Evolutionary conservation across 92 coral and sea anemone species (phyloP).

Genomic region (Paragorgia papillata): DNA sequence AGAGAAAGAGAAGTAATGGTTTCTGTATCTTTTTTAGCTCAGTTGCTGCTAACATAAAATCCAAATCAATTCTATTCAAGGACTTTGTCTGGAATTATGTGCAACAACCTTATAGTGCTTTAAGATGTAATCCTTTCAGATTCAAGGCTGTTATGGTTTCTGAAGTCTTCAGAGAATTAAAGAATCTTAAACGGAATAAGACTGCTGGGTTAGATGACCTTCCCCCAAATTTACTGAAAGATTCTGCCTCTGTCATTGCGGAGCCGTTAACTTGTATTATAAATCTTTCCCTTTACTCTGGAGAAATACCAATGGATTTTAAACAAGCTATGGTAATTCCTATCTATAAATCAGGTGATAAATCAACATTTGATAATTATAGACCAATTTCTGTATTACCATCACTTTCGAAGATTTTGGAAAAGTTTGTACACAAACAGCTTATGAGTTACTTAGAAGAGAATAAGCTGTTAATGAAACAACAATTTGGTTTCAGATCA

Average conservation of each 20-base stretch:
- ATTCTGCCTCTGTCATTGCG: conserved; percentile 8
- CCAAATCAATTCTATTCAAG: conserved; percentile 2
- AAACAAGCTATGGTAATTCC: background rate
- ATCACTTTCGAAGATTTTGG: conserved; percentile 1
- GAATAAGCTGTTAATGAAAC: background rate
- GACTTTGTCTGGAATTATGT: background rate
- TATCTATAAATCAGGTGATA: conserved; percentile 5
- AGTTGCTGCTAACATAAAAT: conserved; percentile 7
- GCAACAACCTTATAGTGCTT: conserved; percentile 13
- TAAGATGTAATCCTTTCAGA: background rate
- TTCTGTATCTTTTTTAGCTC: conserved; percentile 3
- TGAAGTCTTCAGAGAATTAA: conserved; percentile 1
- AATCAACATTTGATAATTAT: conserved; percentile 1
- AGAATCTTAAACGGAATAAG: conserved; percentile 1
- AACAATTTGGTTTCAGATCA: conserved; percentile 13
- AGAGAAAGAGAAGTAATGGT: conserved; percentile 1
- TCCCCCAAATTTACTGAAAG: too few relatives aligned
- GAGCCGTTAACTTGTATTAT: conserved; percentile 3
- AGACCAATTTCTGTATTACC: conserved; percentile 17
- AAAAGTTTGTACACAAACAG: background rate
- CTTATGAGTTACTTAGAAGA: background rate
- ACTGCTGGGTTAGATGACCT: conserved; percentile 15
- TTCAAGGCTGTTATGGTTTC: background rate
- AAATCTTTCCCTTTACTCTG: conserved; percentile 13
- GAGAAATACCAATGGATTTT: background rate